Evolutionary conservation across 2,888 invertebrate genomes (phyloP).

Genomic region (Polydrusus tereticollis): DNA sequence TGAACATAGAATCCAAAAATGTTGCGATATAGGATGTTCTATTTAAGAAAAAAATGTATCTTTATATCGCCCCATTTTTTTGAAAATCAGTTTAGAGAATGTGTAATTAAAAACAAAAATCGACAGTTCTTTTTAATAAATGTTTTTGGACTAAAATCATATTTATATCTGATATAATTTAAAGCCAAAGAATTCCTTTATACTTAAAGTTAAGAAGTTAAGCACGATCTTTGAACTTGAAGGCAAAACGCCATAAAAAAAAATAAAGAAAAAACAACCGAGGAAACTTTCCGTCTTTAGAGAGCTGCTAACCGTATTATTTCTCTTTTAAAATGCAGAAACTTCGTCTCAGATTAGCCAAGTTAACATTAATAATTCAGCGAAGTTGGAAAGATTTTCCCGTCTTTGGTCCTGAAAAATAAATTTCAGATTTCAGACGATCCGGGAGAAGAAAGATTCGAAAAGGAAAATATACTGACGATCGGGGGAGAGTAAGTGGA

Average conservation of each 20-base stretch:
- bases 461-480: constrained; percentile 34
- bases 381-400: constrained; percentile 54
- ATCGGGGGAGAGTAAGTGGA: constrained; percentile 25
- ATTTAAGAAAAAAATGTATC: no score
- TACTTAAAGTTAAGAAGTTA: constrained; percentile 8
- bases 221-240: constrained; percentile 18
- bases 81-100: no score
- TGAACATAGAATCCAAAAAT: no score
- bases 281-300: constrained; percentile 28
- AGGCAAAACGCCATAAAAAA: background rate
- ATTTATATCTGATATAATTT: no score
- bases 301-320: constrained; percentile 47
- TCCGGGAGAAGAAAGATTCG: constrained; percentile 37
- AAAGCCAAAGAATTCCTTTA: background rate
- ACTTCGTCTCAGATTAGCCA: constrained; percentile 60
- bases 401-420: constrained; percentile 48
- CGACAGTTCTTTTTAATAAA: no score
- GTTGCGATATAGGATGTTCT: no score
- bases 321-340: constrained; percentile 52
- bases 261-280: constrained; percentile 11
- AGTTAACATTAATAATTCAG: constrained; percentile 62
- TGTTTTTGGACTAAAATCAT: no score
- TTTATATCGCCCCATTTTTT: no score
- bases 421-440: constrained; percentile 41
- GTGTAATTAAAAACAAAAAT: no score